These are phyloP conservation scores for Hyphantria cunea DNA, from an alignment of 1,140 invertebrate genomes.

Conservation along the genomic window DNA sequence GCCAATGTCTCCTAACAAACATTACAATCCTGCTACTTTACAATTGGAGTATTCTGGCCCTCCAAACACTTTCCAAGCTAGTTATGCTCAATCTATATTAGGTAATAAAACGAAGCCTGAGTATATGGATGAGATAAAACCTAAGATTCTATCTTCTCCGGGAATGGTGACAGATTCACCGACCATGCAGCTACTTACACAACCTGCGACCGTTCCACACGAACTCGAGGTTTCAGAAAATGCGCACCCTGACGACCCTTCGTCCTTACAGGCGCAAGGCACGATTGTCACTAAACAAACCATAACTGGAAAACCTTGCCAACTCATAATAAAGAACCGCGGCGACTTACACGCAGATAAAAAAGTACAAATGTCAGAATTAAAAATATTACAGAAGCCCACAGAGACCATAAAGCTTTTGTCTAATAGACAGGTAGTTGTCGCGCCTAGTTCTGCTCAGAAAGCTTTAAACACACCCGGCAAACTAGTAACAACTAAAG, in stretches of 20 bases:
- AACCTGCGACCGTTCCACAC: slow-evolving; percentile 63
- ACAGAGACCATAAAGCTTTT: slow-evolving; percentile 69
- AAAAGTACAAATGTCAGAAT: slow-evolving; percentile 73
- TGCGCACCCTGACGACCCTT: slow-evolving; percentile 56
- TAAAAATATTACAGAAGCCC: slow-evolving; percentile 75
- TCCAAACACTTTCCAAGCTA: slow-evolving; percentile 73
- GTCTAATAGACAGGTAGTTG: slow-evolving; percentile 69
- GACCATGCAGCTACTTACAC: slow-evolving; percentile 69
- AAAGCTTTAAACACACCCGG: slow-evolving; percentile 62
- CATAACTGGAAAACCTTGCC: slow-evolving; percentile 63
- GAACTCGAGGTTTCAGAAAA: slow-evolving; percentile 60
- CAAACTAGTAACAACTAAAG: slow-evolving; percentile 76
- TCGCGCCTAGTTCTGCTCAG: slow-evolving; percentile 59
- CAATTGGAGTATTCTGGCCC: slow-evolving; percentile 63
- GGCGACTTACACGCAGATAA: slow-evolving; percentile 56
- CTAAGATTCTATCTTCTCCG: slow-evolving; percentile 61
- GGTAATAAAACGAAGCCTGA: slow-evolving; percentile 61
- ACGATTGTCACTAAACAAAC: slow-evolving; percentile 52
- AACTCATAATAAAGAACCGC: slow-evolving; percentile 74
- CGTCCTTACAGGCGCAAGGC: slow-evolving; percentile 50
- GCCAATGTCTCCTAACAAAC: slow-evolving; percentile 56
- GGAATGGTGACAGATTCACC: slow-evolving; percentile 65
- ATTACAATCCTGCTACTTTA: slow-evolving; percentile 49
- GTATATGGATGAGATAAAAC: slow-evolving; percentile 68
- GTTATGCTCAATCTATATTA: slow-evolving; percentile 73